Evolutionary conservation across 1,140 invertebrate genomes (phyloP).

Genomic region (Diploscapter pachys): DNA sequence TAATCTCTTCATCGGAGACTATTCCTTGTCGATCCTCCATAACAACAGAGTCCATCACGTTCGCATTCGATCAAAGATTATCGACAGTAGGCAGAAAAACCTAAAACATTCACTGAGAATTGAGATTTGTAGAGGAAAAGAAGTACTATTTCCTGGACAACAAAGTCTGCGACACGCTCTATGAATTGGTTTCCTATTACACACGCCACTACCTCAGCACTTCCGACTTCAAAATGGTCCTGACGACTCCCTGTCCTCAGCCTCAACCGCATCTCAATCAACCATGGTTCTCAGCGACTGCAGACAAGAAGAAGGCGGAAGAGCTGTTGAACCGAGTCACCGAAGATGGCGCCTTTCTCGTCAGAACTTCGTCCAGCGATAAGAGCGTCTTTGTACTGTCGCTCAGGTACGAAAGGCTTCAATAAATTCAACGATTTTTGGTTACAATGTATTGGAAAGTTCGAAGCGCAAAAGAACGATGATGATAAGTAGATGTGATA

Average conservation of each 20-base stretch:
- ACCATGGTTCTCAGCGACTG: slow-evolving; percentile 51
- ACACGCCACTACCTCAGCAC: slow-evolving; percentile 49
- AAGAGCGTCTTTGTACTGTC: slow-evolving; percentile 56
- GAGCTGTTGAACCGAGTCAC: slow-evolving; percentile 49
- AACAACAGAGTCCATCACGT: slow-evolving; percentile 35
- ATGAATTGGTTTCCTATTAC: slow-evolving; percentile 58
- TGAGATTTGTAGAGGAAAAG: slow-evolving; percentile 37
- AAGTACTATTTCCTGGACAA: slow-evolving; percentile 55
- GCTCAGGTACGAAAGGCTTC: slow-evolving; percentile 28
- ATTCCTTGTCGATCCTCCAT: slow-evolving; percentile 55
- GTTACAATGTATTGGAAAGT: neutral
- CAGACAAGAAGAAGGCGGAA: slow-evolving; percentile 51
- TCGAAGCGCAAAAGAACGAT: neutral
- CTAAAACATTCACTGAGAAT: neutral
- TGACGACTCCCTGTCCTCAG: slow-evolving; percentile 52
- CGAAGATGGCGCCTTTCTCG: slow-evolving; percentile 54
- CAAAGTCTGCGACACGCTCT: slow-evolving; percentile 52
- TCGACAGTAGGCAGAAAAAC: slow-evolving; percentile 23
- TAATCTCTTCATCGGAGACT: slow-evolving; percentile 57
- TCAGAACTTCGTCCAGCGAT: slow-evolving; percentile 51
- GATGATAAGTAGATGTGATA: too few species aligned
- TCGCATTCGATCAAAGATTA: slow-evolving; percentile 26
- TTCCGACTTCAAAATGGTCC: slow-evolving; percentile 45
- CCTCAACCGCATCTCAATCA: slow-evolving; percentile 55
- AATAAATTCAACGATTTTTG: neutral